These are phyloP conservation scores for Pegoplata infirma DNA, from an alignment of 2,888 invertebrate genomes.

Conservation along the genomic window DNA sequence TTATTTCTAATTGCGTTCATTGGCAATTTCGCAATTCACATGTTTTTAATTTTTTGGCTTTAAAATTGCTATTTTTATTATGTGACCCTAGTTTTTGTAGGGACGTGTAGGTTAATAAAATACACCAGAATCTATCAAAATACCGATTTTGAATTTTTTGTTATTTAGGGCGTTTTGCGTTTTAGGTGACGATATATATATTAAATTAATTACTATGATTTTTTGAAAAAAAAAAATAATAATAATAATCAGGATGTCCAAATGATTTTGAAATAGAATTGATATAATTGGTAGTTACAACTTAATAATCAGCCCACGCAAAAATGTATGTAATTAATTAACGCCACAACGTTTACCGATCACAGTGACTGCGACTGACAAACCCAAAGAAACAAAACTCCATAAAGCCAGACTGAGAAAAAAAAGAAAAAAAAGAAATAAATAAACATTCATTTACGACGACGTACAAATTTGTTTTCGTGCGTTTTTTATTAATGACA, in stretches of 20 bases:
- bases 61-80: no score
- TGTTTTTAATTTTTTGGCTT: no score
- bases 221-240: no score
- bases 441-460: constrained; percentile 47
- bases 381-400: background rate
- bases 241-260: background rate
- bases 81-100: no score
- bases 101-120: no score
- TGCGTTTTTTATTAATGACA: constrained; percentile 74
- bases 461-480: constrained; percentile 65
- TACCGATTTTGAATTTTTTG: no score
- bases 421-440: constrained; percentile 29
- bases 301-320: constrained; percentile 62
- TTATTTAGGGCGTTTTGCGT: no score
- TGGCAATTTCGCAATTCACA: no score
- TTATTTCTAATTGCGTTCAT: no score
- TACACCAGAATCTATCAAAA: no score
- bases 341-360: constrained; percentile 51
- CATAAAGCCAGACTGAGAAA: background rate
- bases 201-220: no score
- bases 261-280: background rate
- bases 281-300: constrained; percentile 54
- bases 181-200: no score
- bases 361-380: constrained; percentile 27
- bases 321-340: constrained; percentile 64